Conservation (phyloP, 2,113 vertebrate genomes). For the Xenopus laevis region DNA sequence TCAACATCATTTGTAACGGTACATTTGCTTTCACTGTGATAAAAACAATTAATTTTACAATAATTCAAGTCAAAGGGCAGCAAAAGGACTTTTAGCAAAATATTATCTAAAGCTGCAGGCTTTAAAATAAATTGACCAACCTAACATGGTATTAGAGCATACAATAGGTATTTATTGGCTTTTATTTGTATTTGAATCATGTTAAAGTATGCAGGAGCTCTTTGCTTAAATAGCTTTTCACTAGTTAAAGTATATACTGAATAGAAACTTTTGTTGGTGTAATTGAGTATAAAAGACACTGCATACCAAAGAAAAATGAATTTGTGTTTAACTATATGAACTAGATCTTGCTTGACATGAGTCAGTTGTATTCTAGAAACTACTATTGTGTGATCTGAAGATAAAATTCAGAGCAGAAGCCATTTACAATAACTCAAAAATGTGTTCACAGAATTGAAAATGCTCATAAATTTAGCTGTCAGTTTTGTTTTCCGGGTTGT, state of each 20-base stretch:
- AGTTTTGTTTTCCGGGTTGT: conserved; percentile 34
- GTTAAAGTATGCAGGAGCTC: neutral
- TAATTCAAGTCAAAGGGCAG: conserved; percentile 9
- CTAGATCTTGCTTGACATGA: no score
- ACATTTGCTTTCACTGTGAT: conserved; percentile 4
- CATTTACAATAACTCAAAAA: no score
- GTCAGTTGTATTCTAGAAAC: no score
- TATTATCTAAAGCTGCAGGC: conserved; percentile 3
- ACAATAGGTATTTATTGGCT: conserved; percentile 1
- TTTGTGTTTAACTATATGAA: no score
- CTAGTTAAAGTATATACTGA: no score
- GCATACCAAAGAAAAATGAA: no score
- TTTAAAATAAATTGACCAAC: neutral
- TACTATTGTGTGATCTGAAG: no score
- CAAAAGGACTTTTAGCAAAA: neutral
- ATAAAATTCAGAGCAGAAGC: no score
- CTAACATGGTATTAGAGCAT: neutral
- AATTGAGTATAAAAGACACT: no score
- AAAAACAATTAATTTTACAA: conserved; percentile 7
- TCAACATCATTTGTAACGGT: neutral
- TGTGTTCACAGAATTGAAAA: conserved; percentile 30
- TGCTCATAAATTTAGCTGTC: conserved; percentile 36
- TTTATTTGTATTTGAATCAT: neutral
- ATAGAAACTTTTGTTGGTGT: no score
- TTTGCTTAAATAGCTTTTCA: no score